Percentiles rank a stretch among this genome's conserved stretches.
Evolutionary conservation across 2,888 invertebrate species (phyloP).

Genomic region (Drosophila setosimentum): DNA sequence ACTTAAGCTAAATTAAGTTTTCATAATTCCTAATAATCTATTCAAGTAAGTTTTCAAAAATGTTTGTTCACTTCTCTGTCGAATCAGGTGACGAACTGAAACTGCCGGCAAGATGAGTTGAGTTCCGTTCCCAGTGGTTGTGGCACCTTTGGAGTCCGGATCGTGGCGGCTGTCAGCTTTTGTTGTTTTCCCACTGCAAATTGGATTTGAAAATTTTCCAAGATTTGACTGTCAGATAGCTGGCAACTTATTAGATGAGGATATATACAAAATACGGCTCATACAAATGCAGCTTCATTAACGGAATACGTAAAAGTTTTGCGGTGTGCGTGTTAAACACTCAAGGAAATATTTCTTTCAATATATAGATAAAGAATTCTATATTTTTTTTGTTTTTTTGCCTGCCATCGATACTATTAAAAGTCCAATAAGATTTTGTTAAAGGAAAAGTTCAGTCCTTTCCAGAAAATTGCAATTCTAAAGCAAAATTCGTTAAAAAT

Average conservation of each 20-base stretch:
- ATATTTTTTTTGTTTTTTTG: background rate
- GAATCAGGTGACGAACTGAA: slow-evolving; percentile 48
- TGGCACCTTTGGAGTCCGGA: background rate
- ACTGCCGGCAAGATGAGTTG: slow-evolving; percentile 6
- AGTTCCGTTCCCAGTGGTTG: slow-evolving; percentile 27
- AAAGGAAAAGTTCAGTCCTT: background rate
- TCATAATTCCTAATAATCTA: slow-evolving; percentile 83
- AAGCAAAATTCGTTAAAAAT: background rate
- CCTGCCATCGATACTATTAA: background rate
- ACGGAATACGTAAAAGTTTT: slow-evolving; percentile 61
- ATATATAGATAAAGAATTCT: background rate
- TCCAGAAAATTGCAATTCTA: background rate
- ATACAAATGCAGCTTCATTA: slow-evolving; percentile 51
- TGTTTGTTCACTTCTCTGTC: slow-evolving; percentile 73
- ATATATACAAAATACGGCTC: slow-evolving; percentile 30
- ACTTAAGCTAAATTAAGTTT: slow-evolving; percentile 81
- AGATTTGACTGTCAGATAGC: slow-evolving; percentile 69
- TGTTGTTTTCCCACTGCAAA: slow-evolving; percentile 70
- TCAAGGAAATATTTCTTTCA: slow-evolving; percentile 1
- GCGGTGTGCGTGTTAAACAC: slow-evolving; percentile 45
- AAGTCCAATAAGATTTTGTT: background rate
- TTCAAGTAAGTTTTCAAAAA: slow-evolving; percentile 76
- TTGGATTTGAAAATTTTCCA: slow-evolving; percentile 74
- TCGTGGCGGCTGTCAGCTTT: slow-evolving; percentile 29
- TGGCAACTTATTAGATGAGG: slow-evolving; percentile 59